Conservation (phyloP, 2,797 vertebrate genomes). For the Philypnodon macrostomus region DNA sequence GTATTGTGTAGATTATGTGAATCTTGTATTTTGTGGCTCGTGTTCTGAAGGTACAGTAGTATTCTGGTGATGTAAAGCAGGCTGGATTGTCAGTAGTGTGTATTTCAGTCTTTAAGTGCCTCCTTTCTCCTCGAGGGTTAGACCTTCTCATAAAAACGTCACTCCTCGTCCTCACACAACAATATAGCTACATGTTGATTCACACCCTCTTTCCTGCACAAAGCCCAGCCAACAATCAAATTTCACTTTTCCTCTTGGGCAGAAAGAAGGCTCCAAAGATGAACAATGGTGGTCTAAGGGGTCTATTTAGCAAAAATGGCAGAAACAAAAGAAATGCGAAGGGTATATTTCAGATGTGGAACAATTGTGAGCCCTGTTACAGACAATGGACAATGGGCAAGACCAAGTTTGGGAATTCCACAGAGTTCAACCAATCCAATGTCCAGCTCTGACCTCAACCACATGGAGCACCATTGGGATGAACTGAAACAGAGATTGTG, state of each 20-base stretch:
- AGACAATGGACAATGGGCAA: neutral
- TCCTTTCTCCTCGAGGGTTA: slow-evolving; percentile 28
- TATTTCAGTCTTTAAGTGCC: slow-evolving; percentile 36
- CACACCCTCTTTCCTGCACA: slow-evolving; percentile 22
- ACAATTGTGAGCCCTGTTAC: neutral
- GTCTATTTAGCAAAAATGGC: neutral
- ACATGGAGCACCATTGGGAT: too few relatives aligned
- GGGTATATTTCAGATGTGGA: neutral
- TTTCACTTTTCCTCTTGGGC: slow-evolving; percentile 16
- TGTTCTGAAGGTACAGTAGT: too few relatives aligned
- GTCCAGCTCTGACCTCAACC: neutral
- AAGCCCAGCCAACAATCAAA: slow-evolving; percentile 22
- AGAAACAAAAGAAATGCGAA: slow-evolving; percentile 6
- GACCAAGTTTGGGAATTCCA: neutral
- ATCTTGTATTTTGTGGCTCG: too few relatives aligned
- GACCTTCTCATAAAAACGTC: slow-evolving; percentile 38
- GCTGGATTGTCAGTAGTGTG: slow-evolving; percentile 22
- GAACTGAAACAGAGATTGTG: too few relatives aligned
- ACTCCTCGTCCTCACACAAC: slow-evolving; percentile 20
- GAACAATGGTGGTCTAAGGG: slow-evolving; percentile 12
- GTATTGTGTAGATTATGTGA: too few relatives aligned
- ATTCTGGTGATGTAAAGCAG: slow-evolving; percentile 1
- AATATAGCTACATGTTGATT: slow-evolving; percentile 12
- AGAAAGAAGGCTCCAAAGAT: slow-evolving; percentile 6
- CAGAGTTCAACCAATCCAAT: neutral